Percentiles rank a stretch among this genome's conserved stretches.
Evolutionary conservation across 2,113 vertebrate genomes (phyloP).

Genomic region (Rhabdornis inornatus): DNA sequence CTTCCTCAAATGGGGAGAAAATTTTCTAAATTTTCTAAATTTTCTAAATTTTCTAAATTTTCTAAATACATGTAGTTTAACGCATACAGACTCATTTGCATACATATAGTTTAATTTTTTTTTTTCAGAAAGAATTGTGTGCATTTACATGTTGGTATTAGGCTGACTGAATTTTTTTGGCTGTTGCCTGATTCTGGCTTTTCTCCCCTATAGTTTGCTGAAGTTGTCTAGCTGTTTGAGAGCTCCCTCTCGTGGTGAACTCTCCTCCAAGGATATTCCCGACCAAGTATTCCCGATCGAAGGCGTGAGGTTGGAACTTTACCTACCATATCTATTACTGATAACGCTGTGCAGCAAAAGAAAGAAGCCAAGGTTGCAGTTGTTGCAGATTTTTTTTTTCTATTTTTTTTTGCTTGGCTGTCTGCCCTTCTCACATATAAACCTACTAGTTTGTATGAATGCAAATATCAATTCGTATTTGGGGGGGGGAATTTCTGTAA

Average conservation of each 20-base stretch:
- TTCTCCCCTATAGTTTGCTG: neutral
- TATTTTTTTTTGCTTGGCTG: neutral
- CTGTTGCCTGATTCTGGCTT: neutral
- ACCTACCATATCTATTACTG: neutral
- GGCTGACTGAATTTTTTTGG: neutral
- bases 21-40: neutral
- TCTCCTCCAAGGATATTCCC: neutral
- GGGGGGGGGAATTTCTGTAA: neutral
- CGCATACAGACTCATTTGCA: neutral
- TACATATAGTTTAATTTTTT: neutral
- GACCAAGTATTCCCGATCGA: neutral
- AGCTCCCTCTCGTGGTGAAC: slow-evolving; percentile 37
- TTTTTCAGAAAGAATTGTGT: neutral
- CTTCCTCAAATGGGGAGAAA: neutral
- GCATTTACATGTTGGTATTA: neutral
- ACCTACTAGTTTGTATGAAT: neutral
- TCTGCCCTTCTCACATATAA: neutral
- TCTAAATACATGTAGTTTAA: neutral
- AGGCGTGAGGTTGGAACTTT: neutral
- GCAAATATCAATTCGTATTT: neutral
- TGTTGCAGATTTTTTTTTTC: neutral
- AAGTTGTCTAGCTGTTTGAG: neutral
- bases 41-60: too few relatives aligned
- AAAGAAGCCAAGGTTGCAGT: neutral
- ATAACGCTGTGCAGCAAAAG: neutral